Evolutionary conservation across 2,888 invertebrate species (phyloP).

Genomic region (Quadriops clusia): DNA sequence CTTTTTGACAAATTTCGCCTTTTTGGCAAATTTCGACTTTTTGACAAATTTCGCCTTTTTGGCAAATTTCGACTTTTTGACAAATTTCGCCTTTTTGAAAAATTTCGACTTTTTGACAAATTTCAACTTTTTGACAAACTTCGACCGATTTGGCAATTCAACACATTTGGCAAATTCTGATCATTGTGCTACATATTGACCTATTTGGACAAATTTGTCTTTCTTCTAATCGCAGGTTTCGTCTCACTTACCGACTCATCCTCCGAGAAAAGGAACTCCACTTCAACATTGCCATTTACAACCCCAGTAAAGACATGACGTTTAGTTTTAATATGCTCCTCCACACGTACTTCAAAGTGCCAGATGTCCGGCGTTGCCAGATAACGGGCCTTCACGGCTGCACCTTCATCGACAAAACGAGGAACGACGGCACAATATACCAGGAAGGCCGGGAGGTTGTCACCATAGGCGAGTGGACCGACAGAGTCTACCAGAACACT

Average conservation of each 20-base stretch:
- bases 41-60: too few relatives aligned
- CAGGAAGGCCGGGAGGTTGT: conserved; percentile 87
- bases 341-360: conserved; percentile 93
- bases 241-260: conserved; percentile 84
- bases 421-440: conserved; percentile 73
- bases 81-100: too few relatives aligned
- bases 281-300: conserved; percentile 87
- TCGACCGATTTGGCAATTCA: too few relatives aligned
- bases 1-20: too few relatives aligned
- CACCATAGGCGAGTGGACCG: conserved; percentile 84
- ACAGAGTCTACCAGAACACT: conserved; percentile 86
- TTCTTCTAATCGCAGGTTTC: conserved; percentile 73
- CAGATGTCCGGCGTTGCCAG: conserved; percentile 83
- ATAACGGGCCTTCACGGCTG: conserved; percentile 85
- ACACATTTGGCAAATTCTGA: too few relatives aligned
- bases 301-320: conserved; percentile 83
- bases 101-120: too few relatives aligned
- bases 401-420: conserved; percentile 63
- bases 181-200: too few relatives aligned
- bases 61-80: too few relatives aligned
- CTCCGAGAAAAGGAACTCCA: conserved; percentile 84
- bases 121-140: too few relatives aligned
- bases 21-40: too few relatives aligned
- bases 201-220: too few relatives aligned
- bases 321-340: conserved; percentile 86